These are phyloP conservation scores for Heliconius nattereri DNA, from an alignment of 1,140 invertebrate species.

Conservation along the genomic window DNA sequence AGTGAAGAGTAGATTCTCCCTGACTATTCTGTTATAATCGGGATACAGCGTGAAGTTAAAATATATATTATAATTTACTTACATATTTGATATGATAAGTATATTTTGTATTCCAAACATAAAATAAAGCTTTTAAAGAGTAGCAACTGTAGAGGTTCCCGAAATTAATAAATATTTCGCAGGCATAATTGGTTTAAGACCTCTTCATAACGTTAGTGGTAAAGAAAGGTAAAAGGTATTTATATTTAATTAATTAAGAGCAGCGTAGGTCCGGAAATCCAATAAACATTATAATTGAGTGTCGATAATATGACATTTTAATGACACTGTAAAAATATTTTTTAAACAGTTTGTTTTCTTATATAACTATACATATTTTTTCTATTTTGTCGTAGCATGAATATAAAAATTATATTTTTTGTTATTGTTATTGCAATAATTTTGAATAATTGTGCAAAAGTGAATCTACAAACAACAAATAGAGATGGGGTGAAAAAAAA, in stretches of 20 bases:
- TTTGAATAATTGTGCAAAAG: background rate
- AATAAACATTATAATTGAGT: slow-evolving; percentile 28
- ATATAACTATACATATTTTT: background rate
- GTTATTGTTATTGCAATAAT: background rate
- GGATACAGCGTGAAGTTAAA: background rate
- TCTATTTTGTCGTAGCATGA: background rate
- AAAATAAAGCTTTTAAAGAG: slow-evolving; percentile 24
- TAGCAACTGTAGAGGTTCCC: background rate
- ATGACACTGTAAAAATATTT: background rate
- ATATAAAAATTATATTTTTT: background rate
- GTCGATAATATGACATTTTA: slow-evolving; percentile 13
- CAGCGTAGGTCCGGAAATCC: slow-evolving; percentile 22
- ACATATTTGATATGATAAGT: background rate
- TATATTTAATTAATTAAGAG: slow-evolving; percentile 19
- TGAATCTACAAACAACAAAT: background rate
- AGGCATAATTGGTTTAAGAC: slow-evolving; percentile 7
- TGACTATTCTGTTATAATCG: too few relatives aligned
- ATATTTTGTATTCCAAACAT: background rate
- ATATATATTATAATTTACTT: background rate
- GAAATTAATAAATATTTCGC: background rate
- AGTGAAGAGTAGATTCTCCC: too few relatives aligned
- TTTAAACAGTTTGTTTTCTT: background rate
- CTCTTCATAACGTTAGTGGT: slow-evolving; percentile 11
- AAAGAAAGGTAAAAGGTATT: slow-evolving; percentile 15
- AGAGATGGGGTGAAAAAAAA: background rate